Evolutionary conservation across 2,113 vertebrate genomes (phyloP).

Genomic region (Noctilio leporinus): DNA sequence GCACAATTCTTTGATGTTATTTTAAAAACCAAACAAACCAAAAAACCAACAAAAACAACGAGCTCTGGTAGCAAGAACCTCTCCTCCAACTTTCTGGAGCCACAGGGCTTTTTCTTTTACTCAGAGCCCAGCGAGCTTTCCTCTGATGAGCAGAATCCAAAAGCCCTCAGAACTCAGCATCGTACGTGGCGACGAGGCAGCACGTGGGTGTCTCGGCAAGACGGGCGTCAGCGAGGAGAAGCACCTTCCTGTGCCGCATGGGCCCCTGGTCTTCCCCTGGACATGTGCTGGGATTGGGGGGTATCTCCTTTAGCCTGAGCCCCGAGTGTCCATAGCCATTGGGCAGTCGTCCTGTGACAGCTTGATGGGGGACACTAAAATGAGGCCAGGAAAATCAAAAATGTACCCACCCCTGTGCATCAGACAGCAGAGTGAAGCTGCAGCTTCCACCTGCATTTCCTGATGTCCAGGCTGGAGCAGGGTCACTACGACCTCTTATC

Average conservation of each 20-base stretch:
- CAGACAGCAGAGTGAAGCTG: neutral
- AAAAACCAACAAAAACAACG: too few species aligned
- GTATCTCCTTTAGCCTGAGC: neutral
- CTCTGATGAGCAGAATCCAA: neutral
- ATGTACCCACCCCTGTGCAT: neutral
- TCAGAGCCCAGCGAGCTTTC: neutral
- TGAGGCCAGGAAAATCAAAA: neutral
- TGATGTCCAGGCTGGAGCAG: neutral
- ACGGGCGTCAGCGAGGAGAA: rapidly evolving
- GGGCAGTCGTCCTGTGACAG: neutral
- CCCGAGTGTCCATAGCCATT: neutral
- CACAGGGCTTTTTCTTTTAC: neutral
- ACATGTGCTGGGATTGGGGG: neutral
- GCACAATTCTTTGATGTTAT: neutral
- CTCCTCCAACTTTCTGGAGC: neutral
- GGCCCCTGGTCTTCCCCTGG: neutral
- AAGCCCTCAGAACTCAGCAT: neutral
- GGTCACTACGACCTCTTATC: neutral
- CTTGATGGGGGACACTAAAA: neutral
- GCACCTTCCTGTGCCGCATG: neutral
- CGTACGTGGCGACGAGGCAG: neutral
- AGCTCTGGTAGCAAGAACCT: neutral
- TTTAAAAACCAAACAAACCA: neutral
- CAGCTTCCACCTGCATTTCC: neutral
- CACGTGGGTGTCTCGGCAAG: neutral